Percentiles rank a stretch among this genome's conserved stretches.
These are phyloP conservation scores for Dicrostonyx torquatus DNA, from an alignment of 2,797 vertebrate species.

Conservation along the genomic window DNA sequence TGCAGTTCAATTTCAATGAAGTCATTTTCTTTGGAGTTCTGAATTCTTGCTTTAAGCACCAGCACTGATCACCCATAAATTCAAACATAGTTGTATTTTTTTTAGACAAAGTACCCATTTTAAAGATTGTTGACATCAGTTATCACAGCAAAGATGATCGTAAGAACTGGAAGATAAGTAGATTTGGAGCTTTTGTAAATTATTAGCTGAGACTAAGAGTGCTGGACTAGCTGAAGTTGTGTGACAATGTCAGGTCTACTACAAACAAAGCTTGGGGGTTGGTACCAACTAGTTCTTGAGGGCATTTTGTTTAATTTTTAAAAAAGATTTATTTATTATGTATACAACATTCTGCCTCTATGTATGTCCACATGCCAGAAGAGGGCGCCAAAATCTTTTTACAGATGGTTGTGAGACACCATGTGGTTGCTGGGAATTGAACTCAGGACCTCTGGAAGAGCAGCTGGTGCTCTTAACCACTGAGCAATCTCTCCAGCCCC, in stretches of 20 bases:
- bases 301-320: neutral
- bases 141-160: neutral
- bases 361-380: no score
- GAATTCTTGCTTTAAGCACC: slow-evolving; percentile 94
- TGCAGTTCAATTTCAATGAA: slow-evolving; percentile 96
- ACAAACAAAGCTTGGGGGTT: neutral
- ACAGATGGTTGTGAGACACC: no score
- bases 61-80: slow-evolving; percentile 86
- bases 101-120: slow-evolving; percentile 10
- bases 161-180: neutral
- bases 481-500: no score
- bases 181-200: neutral
- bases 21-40: slow-evolving; percentile 92
- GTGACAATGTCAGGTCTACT: neutral
- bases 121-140: neutral
- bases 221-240: neutral
- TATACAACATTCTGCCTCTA: no score
- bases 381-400: no score
- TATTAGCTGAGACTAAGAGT: neutral
- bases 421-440: no score
- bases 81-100: neutral
- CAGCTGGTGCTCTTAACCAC: no score
- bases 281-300: neutral
- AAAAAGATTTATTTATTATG: neutral
- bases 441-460: no score